phyloP scores from a whole-genome alignment of 2,888 invertebrate genomes.

The Perdita meconis region DNA sequence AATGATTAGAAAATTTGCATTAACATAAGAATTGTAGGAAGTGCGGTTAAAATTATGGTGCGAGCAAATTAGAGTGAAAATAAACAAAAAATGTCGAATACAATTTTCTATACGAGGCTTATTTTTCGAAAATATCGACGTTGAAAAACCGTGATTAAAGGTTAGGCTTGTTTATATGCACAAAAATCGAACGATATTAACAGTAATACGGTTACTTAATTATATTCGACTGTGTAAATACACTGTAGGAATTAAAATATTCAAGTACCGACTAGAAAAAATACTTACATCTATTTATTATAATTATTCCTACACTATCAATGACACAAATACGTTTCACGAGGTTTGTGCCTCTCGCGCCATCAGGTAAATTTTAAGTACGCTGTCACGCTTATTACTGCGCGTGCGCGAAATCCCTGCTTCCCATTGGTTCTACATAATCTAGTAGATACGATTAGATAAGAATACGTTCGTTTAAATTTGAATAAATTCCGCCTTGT shows the following conservation, averaged over 20 bases:
- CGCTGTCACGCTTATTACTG: background rate
- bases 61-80: no score
- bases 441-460: constrained; percentile 21
- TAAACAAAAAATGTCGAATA: no score
- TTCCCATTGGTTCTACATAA: constrained; percentile 35
- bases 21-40: no score
- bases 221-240: background rate
- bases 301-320: constrained; percentile 34
- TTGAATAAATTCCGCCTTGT: constrained; percentile 23
- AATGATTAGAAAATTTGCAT: no score
- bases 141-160: constrained; percentile 25
- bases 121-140: no score
- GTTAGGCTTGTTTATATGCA: constrained; percentile 48
- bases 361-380: constrained; percentile 35
- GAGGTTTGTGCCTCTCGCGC: constrained; percentile 58
- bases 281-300: constrained; percentile 51
- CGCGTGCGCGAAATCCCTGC: background rate
- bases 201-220: constrained; percentile 14
- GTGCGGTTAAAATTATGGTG: no score
- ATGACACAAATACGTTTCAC: constrained; percentile 40
- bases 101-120: no score
- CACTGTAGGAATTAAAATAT: background rate
- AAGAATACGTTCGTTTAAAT: constrained; percentile 69
- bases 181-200: constrained; percentile 18
- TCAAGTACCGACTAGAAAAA: background rate